Evolutionary conservation across 2,113 vertebrate genomes (phyloP), one percentile per base, ranked within the genome.

Genomic region (Calidris pugnax): DNA sequence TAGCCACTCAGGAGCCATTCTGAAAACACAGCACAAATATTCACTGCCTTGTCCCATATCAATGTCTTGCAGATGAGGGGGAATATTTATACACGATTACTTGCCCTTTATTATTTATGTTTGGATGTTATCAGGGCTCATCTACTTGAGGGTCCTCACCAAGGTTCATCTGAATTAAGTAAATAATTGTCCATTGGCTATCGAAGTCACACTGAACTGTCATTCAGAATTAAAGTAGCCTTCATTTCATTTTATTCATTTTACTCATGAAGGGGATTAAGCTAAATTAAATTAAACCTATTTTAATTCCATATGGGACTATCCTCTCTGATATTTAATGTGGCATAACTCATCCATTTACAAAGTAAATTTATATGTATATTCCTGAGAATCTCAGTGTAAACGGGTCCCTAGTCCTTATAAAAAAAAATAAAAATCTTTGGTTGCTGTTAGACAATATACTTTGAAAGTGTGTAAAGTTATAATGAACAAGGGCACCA

Each of bases 301-400:
- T 63, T 85, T 89, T 89, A 80, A 94, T 95, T 93, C 71, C 63
- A 27, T 59, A n/a, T 59, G 63, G 71, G 67, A 30, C 74, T 87
- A 4, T 71, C 22, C 45, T 91, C 55, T 64, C n/a, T 69, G 33
- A 72, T 75, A 43, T 37, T 75, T 89, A 83, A 74, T 32, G n/a
- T 73, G 67, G 22, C 0, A 0, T 83, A 95, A 83, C 15, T 94
- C 55, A 48, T 89, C 91, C 26, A 77, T 77, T 41, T 83, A 41
- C 50, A 76, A 90, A 88, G 78, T 85, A 91, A 96, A 95, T 93
- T 87, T 93, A 47, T 45, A 59, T 24, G 11, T 62, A 88, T 59
- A 48, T 90, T 93, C 27, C 33, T 2, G 6, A 55, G 67, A 80
- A 83, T 90, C 85, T 83, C 28, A 53, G 12, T 45, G 33, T 73